phyloP scores from a whole-genome alignment of 2,888 invertebrate species.

The Caenorhabditis becei region DNA sequence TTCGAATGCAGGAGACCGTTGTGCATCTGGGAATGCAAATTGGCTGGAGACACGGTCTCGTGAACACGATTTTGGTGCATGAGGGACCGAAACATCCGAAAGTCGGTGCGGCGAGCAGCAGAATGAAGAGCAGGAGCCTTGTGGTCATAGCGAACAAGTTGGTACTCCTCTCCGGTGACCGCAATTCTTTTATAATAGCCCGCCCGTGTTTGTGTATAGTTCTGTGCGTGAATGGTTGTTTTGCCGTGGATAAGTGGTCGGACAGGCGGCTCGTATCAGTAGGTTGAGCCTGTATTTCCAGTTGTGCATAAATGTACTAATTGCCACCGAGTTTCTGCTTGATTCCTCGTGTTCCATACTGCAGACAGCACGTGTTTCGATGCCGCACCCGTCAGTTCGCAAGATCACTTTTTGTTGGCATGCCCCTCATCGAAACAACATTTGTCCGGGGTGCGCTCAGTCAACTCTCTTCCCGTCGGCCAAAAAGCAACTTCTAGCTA shows the following conservation, averaged over 20 bases:
- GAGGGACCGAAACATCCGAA: constrained; percentile 39
- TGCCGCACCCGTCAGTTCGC: constrained; percentile 28
- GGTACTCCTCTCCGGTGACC: constrained; percentile 12
- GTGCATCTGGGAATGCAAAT: constrained; percentile 32
- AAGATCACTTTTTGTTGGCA: background rate
- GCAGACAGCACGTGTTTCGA: constrained; percentile 12
- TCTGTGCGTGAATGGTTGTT: constrained; percentile 44
- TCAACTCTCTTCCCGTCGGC: background rate
- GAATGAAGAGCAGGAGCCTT: constrained; percentile 27
- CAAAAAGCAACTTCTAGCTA: constrained; percentile 37
- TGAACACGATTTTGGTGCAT: constrained; percentile 27
- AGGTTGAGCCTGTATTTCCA: constrained; percentile 40
- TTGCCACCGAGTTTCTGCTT: constrained; percentile 15
- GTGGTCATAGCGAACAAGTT: constrained; percentile 21
- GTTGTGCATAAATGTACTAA: constrained; percentile 16
- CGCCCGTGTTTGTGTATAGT: constrained; percentile 19
- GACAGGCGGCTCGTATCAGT: constrained; percentile 34
- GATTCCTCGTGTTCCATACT: constrained; percentile 1
- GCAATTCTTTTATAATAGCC: constrained; percentile 44
- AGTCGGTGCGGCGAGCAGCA: constrained; percentile 30
- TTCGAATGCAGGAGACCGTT: constrained; percentile 30
- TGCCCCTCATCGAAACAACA: constrained; percentile 40
- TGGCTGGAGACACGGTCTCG: constrained; percentile 30
- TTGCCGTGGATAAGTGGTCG: constrained; percentile 45
- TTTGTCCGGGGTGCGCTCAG: constrained; percentile 18